These are phyloP conservation scores for Lanistes nyassanus DNA, from an alignment of 1,140 invertebrate genomes.

Conservation along the genomic window DNA sequence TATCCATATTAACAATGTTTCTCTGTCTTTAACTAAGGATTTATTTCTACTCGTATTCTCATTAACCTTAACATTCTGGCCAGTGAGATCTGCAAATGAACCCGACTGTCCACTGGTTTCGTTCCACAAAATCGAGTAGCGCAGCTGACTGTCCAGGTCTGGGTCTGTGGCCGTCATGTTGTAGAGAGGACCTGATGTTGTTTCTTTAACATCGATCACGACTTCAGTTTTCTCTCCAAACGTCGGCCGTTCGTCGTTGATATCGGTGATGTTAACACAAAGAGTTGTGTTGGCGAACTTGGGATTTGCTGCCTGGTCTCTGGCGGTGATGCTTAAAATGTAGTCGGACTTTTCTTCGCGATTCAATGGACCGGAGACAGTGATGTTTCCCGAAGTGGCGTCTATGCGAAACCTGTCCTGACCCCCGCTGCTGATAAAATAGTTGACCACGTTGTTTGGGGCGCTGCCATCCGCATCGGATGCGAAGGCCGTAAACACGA, in stretches of 20 bases:
- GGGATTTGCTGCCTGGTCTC: conserved; percentile 10
- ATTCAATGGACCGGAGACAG: conserved; percentile 17
- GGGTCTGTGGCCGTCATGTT: conserved; percentile 19
- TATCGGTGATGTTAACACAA: neutral
- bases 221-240: neutral
- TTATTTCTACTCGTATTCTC: neutral
- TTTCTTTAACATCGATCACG: neutral
- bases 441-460: conserved; percentile 25
- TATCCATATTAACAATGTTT: no score
- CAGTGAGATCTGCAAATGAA: no score
- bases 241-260: conserved; percentile 13
- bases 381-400: conserved; percentile 10
- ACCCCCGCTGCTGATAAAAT: conserved; percentile 26
- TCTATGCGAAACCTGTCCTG: conserved; percentile 26
- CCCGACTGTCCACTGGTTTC: neutral
- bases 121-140: neutral
- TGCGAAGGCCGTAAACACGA: conserved; percentile 3
- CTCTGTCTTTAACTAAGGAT: no score
- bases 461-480: conserved; percentile 23
- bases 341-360: conserved; percentile 7
- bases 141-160: neutral
- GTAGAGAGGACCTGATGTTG: neutral
- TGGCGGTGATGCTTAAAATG: conserved; percentile 4
- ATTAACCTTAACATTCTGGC: no score
- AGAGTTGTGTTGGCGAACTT: neutral